Evolutionary conservation across 2,797 vertebrate genomes (phyloP), one percentile per base, ranked within the genome.

Genomic region (Dallia pectoralis): DNA sequence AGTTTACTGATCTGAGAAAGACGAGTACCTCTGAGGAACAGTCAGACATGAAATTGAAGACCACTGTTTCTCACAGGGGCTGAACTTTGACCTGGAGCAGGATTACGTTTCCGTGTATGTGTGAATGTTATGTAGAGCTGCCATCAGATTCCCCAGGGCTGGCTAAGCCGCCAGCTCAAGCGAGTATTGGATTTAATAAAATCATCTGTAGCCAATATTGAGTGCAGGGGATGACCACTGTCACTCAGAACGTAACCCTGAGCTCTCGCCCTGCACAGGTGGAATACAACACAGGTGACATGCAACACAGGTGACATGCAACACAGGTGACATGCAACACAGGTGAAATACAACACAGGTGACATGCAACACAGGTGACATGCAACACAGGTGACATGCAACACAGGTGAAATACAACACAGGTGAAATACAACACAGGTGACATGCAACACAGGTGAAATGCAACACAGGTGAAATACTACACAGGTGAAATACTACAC

Each of bases 61-160:
- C 2, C 36, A 2, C 36, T 40, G 36, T 40, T 40, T 40, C 36
- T 40, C 36, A 40, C 36, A 40, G 33, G 6, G 33, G 33, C 33
- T 36, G 33, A 36, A 36, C 33, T 36, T 36, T 36, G 33, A 36
- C 3, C 7, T 36, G 33, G 3, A 3, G 33, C 33, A 36, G 33
- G 33, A 36, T 36, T 3, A 36, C 7, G 6, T 36, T 36, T 36
- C 33, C 33, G n/a, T 36, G 33, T 36, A 3, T 36, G 33, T 36
- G 33, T 36, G 33, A 36, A 36, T 7, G 33, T 36, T 3, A 36
- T 7, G 33, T 36, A 36, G 49, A 75, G 29, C 19, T 4, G 69
- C 71, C 8, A 36, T 47, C 40, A 48, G 19, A 36, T 69, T 69
- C 8, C 56, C 80, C 69, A 77, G 77, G 71, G 69, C 77, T 69